Evolutionary conservation across 2,888 invertebrate species (phyloP).

Genomic region (Acleris cristana): DNA sequence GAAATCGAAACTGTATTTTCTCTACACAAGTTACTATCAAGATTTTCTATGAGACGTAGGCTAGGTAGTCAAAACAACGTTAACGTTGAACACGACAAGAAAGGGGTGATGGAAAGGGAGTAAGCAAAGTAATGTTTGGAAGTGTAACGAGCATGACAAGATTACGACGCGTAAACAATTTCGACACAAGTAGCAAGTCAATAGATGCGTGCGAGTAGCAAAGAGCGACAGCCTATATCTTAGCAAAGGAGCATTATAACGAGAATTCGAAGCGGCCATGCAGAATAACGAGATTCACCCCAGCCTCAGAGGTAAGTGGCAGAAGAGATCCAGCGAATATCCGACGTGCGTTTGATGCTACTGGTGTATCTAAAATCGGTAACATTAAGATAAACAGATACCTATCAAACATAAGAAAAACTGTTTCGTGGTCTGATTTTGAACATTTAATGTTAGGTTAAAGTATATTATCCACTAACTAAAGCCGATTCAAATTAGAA

Average conservation of each 20-base stretch:
- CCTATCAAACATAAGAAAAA: neutral
- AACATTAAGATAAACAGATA: neutral
- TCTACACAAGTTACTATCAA: slow-evolving; percentile 3
- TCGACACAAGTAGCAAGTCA: slow-evolving; percentile 26
- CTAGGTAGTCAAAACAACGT: too few relatives aligned
- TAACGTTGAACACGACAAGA: too few relatives aligned
- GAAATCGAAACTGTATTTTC: slow-evolving; percentile 46
- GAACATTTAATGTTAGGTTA: too few relatives aligned
- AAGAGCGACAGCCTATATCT: slow-evolving; percentile 32
- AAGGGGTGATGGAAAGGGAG: too few relatives aligned
- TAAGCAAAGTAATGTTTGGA: too few relatives aligned
- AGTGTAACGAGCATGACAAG: slow-evolving; percentile 18
- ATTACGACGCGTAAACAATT: slow-evolving; percentile 14
- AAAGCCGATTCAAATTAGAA: too few relatives aligned
- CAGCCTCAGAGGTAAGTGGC: slow-evolving; percentile 51
- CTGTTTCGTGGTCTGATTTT: too few relatives aligned
- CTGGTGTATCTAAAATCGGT: slow-evolving; percentile 21
- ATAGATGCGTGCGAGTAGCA: slow-evolving; percentile 28
- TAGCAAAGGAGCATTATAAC: slow-evolving; percentile 46
- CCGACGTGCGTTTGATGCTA: slow-evolving; percentile 41
- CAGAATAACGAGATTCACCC: slow-evolving; percentile 64
- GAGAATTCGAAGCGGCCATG: slow-evolving; percentile 56
- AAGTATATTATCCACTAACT: too few relatives aligned
- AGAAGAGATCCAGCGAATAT: slow-evolving; percentile 47
- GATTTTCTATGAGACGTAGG: too few relatives aligned